Base-by-base conservation (phyloP, 2,888 invertebrate species). In the Agrochola lota region DNA sequence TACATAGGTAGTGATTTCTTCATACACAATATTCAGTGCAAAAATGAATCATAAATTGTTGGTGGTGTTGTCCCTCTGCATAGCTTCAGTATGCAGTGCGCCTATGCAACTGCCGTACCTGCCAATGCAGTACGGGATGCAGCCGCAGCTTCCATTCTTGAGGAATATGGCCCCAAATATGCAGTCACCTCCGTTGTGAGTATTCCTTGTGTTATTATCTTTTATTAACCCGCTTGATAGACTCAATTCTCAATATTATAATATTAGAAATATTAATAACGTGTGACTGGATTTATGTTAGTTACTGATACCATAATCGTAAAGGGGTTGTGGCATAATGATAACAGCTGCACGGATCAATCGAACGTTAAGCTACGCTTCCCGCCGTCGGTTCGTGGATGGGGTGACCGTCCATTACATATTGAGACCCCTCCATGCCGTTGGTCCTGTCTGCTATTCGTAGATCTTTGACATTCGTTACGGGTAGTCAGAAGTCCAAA, bases 61-160 rank as follows among this genome's bases (percentile, higher is more conserved):
- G 3, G 43, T 91, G 73, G 76, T 92, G 69, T 49, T 92, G 60
- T 90, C 90, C 72, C 71, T 93, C 8, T 89, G 91, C 81, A 57
- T 92, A 20, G 79, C 86, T 35, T 64, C 81, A 17, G 85, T 90
- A 55, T 75, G 76, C 12, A 83, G 93, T 55, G 93, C 93, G 8
- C 95, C 96, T 20, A 79, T 93, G 64, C 92, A 92, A 35, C 77
- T 90, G 72, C 90, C 86, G 17, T 52, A 91, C 35, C 72, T 90
- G 55, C 90, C 89, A 7, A 85, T 87, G 60, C 90, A 90, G 66
- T 89, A 83, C 35, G 86, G 86, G 52, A 86, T 88, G 74, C 89
- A 88, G 52, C 83, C 84, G 8, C 91, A 92, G 72, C 88, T 91
- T 62, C 85, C 90, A 30, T 79, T 94, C 78, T 85, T 92, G 57